Evolutionary conservation across 2,888 invertebrate species (phyloP).

Genomic region (Morpho deidamia): DNA sequence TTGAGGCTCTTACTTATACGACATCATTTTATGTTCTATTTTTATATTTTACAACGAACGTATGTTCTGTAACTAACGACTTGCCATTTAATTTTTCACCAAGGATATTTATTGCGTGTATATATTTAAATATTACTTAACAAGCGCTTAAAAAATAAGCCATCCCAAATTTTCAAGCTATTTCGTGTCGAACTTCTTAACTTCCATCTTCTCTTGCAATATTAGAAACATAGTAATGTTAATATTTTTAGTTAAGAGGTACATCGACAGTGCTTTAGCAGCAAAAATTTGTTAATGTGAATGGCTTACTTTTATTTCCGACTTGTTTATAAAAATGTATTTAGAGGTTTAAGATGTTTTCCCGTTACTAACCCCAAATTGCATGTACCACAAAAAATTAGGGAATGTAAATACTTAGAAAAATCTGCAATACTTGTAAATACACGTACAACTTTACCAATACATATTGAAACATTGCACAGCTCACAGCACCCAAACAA

Average conservation of each 20-base stretch:
- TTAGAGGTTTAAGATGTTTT: conserved; percentile 22
- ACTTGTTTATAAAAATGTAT: conserved; percentile 12
- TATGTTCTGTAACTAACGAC: conserved; percentile 66
- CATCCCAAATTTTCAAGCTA: conserved; percentile 8
- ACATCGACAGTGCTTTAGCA: no score
- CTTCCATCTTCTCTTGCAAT: neutral
- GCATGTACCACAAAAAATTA: conserved; percentile 43
- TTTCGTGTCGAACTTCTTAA: neutral
- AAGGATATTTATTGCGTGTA: conserved; percentile 65
- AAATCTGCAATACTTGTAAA: conserved; percentile 51
- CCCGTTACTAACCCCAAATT: conserved; percentile 43
- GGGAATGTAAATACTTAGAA: conserved; percentile 52
- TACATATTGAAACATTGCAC: conserved; percentile 31
- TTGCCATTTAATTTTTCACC: conserved; percentile 74
- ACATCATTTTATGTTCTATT: conserved; percentile 31
- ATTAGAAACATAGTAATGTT: neutral
- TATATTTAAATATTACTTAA: conserved; percentile 30
- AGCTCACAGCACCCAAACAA: conserved; percentile 33
- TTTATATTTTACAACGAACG: conserved; percentile 45
- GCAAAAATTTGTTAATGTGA: neutral
- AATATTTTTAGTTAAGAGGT: neutral
- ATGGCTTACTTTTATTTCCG: conserved; percentile 17
- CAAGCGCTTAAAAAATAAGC: conserved; percentile 29
- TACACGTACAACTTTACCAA: conserved; percentile 45
- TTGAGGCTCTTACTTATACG: conserved; percentile 60